Conservation (phyloP, 2,888 invertebrate species). For the Harpalus rubripes region DNA sequence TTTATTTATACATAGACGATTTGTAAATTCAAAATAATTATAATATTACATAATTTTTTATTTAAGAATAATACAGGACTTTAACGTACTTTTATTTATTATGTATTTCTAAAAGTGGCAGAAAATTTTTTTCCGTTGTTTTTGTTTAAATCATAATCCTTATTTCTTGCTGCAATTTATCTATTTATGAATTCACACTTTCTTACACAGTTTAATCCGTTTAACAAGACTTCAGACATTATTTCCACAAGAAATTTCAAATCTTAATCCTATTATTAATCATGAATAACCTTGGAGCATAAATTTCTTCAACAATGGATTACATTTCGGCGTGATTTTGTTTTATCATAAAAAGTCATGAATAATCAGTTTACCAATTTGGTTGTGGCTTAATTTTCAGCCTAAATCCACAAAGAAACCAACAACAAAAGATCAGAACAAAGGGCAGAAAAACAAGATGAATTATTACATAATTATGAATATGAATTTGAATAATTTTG, state of each 20-base stretch:
- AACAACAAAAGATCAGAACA: conserved; percentile 26
- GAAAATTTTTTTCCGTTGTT: background rate
- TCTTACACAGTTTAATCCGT: background rate
- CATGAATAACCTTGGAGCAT: background rate
- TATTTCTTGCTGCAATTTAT: conserved; percentile 2
- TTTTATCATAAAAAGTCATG: conserved; percentile 6
- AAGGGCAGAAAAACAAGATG: conserved; percentile 35
- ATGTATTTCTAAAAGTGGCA: too few relatives aligned
- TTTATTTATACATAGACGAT: too few relatives aligned
- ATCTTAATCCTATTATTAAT: conserved; percentile 4
- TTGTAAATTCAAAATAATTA: too few relatives aligned
- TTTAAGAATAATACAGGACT: too few relatives aligned
- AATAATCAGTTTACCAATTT: conserved; percentile 45
- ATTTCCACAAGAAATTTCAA: conserved; percentile 6
- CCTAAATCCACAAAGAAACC: conserved; percentile 31
- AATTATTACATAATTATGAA: conserved; percentile 49
- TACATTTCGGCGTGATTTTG: background rate
- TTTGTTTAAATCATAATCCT: background rate
- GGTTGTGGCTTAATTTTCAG: conserved; percentile 22
- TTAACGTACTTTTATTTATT: too few relatives aligned
- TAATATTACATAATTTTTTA: too few relatives aligned
- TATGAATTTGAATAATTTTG: conserved; percentile 35
- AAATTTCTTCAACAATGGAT: background rate
- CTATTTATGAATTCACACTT: conserved; percentile 1
- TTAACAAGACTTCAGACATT: background rate